Percentiles rank a stretch among this genome's conserved stretches.
These are phyloP conservation scores for Tachyglossus aculeatus DNA, from an alignment of 2,797 vertebrate genomes.

Conservation along the genomic window DNA sequence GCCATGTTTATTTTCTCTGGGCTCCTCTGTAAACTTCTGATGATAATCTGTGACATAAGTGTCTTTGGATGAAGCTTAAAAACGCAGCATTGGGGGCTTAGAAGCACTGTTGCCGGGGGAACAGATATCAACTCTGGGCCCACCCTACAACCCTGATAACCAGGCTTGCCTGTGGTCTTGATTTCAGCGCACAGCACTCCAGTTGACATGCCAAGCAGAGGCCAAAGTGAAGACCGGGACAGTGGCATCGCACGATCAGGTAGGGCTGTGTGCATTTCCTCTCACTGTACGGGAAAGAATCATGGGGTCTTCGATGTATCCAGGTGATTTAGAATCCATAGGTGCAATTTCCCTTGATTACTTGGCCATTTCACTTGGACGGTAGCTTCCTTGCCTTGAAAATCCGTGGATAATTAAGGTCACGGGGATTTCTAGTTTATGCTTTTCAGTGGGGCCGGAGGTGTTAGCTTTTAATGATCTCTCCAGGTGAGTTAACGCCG, in stretches of 20 bases:
- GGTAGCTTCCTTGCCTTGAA: too few species aligned
- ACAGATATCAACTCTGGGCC: background rate
- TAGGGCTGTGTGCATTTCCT: conserved; percentile 58
- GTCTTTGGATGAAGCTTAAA: background rate
- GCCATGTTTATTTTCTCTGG: background rate
- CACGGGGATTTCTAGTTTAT: too few species aligned
- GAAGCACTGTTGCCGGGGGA: background rate
- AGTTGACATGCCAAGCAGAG: conserved; percentile 88
- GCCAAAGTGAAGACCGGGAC: conserved; percentile 85
- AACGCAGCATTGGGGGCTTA: background rate
- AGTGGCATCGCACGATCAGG: conserved; percentile 88
- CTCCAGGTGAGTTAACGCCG: too few species aligned
- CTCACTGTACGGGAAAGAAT: too few species aligned
- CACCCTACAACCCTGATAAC: background rate
- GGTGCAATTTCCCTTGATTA: too few species aligned
- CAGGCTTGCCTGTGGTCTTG: conserved; percentile 11
- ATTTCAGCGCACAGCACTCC: conserved; percentile 85
- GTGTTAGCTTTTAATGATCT: too few species aligned
- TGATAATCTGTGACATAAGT: background rate
- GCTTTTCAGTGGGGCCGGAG: too few species aligned
- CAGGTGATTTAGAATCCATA: too few species aligned
- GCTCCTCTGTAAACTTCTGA: background rate
- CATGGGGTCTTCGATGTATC: too few species aligned
- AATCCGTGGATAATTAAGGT: too few species aligned
- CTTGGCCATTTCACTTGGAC: too few species aligned